Percentiles rank a stretch among this genome's conserved stretches.
These are phyloP conservation scores for Pristionchus japonicus DNA, from an alignment of 2,888 invertebrate species.

Conservation along the genomic window DNA sequence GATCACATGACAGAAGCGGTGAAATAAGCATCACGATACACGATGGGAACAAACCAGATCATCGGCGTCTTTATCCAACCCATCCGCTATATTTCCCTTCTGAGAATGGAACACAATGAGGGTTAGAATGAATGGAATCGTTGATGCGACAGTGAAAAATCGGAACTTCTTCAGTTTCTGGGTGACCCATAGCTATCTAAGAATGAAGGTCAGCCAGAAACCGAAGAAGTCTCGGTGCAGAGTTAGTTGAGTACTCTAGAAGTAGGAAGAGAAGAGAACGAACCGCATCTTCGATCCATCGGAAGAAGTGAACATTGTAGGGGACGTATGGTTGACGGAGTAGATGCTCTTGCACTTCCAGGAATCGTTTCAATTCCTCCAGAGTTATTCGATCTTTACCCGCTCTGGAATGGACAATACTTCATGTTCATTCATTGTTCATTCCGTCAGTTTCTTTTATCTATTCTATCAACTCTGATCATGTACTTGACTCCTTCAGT, in stretches of 20 bases:
- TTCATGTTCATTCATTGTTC: neutral
- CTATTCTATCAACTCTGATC: too few species aligned
- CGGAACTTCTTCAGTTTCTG: neutral
- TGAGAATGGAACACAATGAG: constrained; percentile 3
- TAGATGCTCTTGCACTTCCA: constrained; percentile 74
- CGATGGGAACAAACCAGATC: constrained; percentile 43
- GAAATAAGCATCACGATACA: neutral
- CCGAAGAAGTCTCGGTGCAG: neutral
- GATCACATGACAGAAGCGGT: neutral
- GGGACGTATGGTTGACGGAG: constrained; percentile 74
- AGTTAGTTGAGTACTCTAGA: neutral
- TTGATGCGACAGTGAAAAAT: neutral
- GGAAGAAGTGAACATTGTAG: constrained; percentile 73
- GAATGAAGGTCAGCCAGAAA: too few species aligned
- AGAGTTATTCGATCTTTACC: constrained; percentile 74
- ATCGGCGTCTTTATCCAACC: constrained; percentile 42
- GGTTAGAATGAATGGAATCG: constrained; percentile 11
- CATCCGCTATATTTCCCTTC: constrained; percentile 45
- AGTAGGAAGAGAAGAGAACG: constrained; percentile 49
- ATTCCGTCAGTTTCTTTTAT: neutral
- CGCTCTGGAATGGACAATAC: constrained; percentile 55
- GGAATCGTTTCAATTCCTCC: constrained; percentile 74
- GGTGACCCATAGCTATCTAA: neutral
- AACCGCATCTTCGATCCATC: constrained; percentile 75
- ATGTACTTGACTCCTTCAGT: too few species aligned